Evolutionary conservation across 2,888 invertebrate genomes (phyloP).

Genomic region (Spodoptera littoralis): DNA sequence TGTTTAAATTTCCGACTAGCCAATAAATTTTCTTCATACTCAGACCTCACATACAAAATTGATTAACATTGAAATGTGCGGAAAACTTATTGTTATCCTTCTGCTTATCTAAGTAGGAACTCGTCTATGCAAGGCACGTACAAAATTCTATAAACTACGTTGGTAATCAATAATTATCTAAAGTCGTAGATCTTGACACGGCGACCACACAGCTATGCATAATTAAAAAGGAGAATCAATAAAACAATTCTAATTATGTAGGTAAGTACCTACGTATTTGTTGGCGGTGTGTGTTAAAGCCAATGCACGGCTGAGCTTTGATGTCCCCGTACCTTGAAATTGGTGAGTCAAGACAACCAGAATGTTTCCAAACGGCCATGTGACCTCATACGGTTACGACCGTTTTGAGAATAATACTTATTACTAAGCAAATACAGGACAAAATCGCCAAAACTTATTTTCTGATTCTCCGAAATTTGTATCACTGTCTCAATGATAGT

Average conservation of each 20-base stretch:
- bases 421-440: conserved; percentile 60
- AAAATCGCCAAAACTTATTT: conserved; percentile 35
- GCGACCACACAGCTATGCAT: conserved; percentile 47
- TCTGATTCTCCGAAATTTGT: conserved; percentile 5
- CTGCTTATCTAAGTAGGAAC: background rate
- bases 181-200: conserved; percentile 32
- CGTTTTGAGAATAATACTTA: conserved; percentile 65
- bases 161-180: conserved; percentile 9
- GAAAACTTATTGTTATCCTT: background rate
- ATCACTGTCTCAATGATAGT: background rate
- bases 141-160: conserved; percentile 3
- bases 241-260: conserved; percentile 40
- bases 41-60: background rate
- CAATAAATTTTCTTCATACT: background rate
- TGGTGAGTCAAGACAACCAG: conserved; percentile 62
- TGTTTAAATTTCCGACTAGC: too few species aligned
- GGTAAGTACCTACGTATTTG: conserved; percentile 24
- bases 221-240: conserved; percentile 63
- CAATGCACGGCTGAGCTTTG: conserved; percentile 55
- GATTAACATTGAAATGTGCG: background rate
- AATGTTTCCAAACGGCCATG: conserved; percentile 70
- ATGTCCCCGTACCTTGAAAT: conserved; percentile 64
- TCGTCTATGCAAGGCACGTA: conserved; percentile 2
- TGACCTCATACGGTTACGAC: conserved; percentile 74
- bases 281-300: conserved; percentile 30